Evolutionary conservation across 30 jellyfish, hydroid and myxozoan species (phyloP).

Genomic region (Pseudorhiza aurosa): DNA sequence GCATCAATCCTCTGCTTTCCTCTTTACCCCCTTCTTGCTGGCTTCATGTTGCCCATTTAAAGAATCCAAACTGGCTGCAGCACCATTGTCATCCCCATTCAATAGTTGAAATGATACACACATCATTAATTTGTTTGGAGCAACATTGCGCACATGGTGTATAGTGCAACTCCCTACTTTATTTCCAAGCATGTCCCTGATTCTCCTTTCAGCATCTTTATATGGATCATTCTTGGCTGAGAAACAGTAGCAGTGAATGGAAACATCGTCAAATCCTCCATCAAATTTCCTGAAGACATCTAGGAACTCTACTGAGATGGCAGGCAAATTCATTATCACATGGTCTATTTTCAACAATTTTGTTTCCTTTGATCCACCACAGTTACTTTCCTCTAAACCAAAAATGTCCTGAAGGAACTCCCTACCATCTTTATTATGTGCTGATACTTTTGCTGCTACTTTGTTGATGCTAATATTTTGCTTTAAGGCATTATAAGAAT

Average conservation of each 20-base stretch:
- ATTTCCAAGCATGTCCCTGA: slow-evolving; percentile 39
- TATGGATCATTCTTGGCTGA: slow-evolving; percentile 70
- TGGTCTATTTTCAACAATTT: slow-evolving; percentile 11
- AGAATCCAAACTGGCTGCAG: not conserved
- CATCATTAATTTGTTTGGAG: slow-evolving; percentile 95
- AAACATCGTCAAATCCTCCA: not conserved
- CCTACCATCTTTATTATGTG: slow-evolving; percentile 81
- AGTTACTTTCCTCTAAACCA: not conserved
- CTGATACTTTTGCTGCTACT: slow-evolving; percentile 36
- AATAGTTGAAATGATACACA: slow-evolving; percentile 83
- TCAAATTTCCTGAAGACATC: slow-evolving; percentile 63
- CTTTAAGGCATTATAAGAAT: slow-evolving; percentile 64
- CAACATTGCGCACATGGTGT: slow-evolving; percentile 88
- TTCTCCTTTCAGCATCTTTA: slow-evolving; percentile 62
- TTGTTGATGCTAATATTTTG: slow-evolving; percentile 72
- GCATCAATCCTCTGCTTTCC: slow-evolving; percentile 42
- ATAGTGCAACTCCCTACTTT: slow-evolving; percentile 34
- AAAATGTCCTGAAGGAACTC: slow-evolving; percentile 55
- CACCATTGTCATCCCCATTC: not conserved
- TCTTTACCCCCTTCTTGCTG: slow-evolving; percentile 23
- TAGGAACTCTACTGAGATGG: slow-evolving; percentile 81
- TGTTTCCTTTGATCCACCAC: not conserved
- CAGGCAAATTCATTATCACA: slow-evolving; percentile 97
- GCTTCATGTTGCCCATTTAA: not conserved
- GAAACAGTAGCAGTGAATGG: slow-evolving; percentile 89